phyloP scores from a whole-genome alignment of 2,888 invertebrate species.

The Melieria omissa region DNA sequence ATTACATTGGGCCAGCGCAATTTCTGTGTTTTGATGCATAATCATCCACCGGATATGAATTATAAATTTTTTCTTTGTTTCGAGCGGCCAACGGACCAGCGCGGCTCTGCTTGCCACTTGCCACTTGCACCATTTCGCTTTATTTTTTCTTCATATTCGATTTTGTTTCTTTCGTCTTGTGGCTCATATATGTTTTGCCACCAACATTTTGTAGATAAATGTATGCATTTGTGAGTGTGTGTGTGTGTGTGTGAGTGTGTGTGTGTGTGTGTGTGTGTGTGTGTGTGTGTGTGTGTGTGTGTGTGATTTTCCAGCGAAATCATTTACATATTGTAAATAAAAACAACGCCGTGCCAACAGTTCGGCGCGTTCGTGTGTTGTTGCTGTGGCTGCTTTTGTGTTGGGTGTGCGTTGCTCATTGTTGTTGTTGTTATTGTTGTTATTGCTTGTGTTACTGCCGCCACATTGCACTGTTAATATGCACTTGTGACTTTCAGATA shows the following conservation, averaged over 20 bases:
- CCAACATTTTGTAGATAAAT: no score
- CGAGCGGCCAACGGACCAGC: no score
- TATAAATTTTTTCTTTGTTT: constrained; percentile 40
- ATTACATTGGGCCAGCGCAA: constrained; percentile 47
- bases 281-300: constrained; percentile 37
- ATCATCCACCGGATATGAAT: constrained; percentile 62
- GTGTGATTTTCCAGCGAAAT: constrained; percentile 56
- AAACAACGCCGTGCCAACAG: neutral
- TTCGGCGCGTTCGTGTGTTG: neutral
- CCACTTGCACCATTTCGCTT: constrained; percentile 35
- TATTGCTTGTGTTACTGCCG: neutral
- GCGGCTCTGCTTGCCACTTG: constrained; percentile 8
- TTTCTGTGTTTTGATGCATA: constrained; percentile 49
- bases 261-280: constrained; percentile 30
- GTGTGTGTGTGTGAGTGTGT: constrained; percentile 2
- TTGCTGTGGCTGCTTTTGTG: neutral
- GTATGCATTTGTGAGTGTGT: neutral
- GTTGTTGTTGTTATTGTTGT: neutral
- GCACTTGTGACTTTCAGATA: constrained; percentile 34
- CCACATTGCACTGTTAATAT: constrained; percentile 29
- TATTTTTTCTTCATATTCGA: constrained; percentile 21
- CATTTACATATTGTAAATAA: constrained; percentile 55
- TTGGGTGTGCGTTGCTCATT: neutral
- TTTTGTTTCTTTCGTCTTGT: no score
- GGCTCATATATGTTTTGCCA: no score